Conservation (phyloP, 2,113 vertebrate species). For the Lethenteron camtschaticum region DNA sequence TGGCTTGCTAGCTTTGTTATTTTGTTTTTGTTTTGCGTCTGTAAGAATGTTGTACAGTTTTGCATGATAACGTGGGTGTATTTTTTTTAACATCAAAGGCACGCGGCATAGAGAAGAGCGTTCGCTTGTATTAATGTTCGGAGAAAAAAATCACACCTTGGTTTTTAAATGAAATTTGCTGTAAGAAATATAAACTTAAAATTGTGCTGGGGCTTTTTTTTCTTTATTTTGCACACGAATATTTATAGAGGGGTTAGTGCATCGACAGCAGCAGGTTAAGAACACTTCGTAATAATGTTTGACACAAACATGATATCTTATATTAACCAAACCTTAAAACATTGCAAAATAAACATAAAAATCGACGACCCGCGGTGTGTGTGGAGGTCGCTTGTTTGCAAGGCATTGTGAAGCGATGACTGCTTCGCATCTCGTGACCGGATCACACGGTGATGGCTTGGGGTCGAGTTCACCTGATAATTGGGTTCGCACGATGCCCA, state of each 20-base stretch:
- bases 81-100: conserved; percentile 29
- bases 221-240: conserved; percentile 89
- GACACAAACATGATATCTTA: conserved; percentile 6
- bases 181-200: conserved; percentile 35
- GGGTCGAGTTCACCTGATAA: too few relatives aligned
- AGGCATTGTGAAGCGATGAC: too few relatives aligned
- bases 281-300: conserved; percentile 3
- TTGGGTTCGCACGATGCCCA: too few relatives aligned
- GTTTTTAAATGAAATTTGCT: conserved; percentile 7
- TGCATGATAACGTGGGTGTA: conserved; percentile 74
- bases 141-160: conserved; percentile 6
- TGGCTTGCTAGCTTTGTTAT: conserved; percentile 41
- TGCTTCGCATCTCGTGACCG: too few relatives aligned
- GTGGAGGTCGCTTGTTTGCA: too few relatives aligned
- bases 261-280: conserved; percentile 1
- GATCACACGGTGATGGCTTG: too few relatives aligned
- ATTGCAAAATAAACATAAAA: conserved; percentile 2
- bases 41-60: conserved; percentile 97
- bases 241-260: conserved; percentile 52
- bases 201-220: conserved; percentile 41
- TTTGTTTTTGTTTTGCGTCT: conserved; percentile 35
- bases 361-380: too few relatives aligned
- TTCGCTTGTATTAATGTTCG: conserved; percentile 15
- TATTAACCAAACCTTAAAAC: conserved; percentile 6
- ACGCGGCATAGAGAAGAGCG: conserved; percentile 21